Evolutionary conservation across 2,113 vertebrate species (phyloP).

Genomic region (Ameiurus melas): DNA sequence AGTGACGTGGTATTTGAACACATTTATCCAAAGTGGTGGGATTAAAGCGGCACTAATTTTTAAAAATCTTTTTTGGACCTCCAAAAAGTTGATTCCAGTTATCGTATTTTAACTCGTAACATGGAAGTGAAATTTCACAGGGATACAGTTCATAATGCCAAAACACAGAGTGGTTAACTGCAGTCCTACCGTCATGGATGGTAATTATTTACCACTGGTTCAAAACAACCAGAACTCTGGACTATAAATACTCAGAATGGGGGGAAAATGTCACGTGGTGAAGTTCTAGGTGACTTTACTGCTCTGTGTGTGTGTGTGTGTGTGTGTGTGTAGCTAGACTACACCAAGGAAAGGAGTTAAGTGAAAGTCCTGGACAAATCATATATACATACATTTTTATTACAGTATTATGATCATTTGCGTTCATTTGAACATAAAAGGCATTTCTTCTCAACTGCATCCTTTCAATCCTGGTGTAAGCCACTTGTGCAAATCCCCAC

Average conservation of each 20-base stretch:
- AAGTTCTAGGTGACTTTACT: slow-evolving; percentile 32
- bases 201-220: slow-evolving; percentile 28
- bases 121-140: neutral
- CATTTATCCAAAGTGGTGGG: neutral
- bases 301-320: slow-evolving; percentile 17
- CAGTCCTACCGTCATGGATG: neutral
- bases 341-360: neutral
- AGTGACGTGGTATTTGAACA: neutral
- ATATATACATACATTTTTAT: slow-evolving; percentile 61
- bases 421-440: slow-evolving; percentile 44
- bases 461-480: slow-evolving; percentile 27
- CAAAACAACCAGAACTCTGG: neutral
- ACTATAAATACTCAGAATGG: slow-evolving; percentile 32
- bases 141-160: neutral
- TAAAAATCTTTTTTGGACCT: neutral
- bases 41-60: neutral
- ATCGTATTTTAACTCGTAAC: neutral
- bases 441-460: slow-evolving; percentile 35
- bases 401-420: slow-evolving; percentile 53
- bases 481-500: slow-evolving; percentile 57
- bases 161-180: neutral
- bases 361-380: neutral
- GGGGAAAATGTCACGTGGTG: slow-evolving; percentile 34
- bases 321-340: neutral
- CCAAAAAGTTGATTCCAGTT: neutral